Evolutionary conservation across 2,113 vertebrate species (phyloP), one percentile per base, ranked within the genome.

Genomic region (Edolisoma coerulescens): DNA sequence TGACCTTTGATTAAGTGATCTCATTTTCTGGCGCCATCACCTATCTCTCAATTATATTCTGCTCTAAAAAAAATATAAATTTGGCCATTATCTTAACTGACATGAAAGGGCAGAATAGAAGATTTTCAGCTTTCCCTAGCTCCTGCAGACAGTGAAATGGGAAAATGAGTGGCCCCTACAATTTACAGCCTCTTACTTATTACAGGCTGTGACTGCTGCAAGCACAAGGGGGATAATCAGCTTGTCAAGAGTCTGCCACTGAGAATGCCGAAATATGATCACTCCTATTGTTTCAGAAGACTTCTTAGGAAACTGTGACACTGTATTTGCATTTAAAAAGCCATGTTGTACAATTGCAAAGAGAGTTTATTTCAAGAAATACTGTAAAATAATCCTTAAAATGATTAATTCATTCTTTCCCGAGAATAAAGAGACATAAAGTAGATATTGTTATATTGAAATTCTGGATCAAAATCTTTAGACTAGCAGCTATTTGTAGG

Each of bases 241-340:
- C 91, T 96, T 98, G 98, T 97, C 98, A 97, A 96, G 85, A 95
- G 69, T 53, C 78, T 90, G 71, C 86, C 0, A 6, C 93, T 90
- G 95, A 94, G 95, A 98, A 97, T 97, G 93, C 92, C 95, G 97
- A 96, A 91, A 96, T 85, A 90, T 95, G 97, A 98, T 96, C 95
- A 90, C 54, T 90, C 91, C 73, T 78, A 71, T 89, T 94, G 82
- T 96, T 95, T 91, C 80, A 65, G 93, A 95, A 96, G 79, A 68
- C 65, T 94, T 93, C 96, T 97, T 93, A 95, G 90, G 76, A 94
- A 97, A 74, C 60, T 30, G 8, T 54, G 54, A 65, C 81, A 77
- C 32, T 84, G 76, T 82, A 97, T 98, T 98, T 97, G 77, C 90
- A 97, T 98, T 97, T 97, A 83, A 97, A 98, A 98, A 96, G 32